Evolutionary conservation across 2,113 vertebrate species (phyloP).

Genomic region (Heterotis niloticus): DNA sequence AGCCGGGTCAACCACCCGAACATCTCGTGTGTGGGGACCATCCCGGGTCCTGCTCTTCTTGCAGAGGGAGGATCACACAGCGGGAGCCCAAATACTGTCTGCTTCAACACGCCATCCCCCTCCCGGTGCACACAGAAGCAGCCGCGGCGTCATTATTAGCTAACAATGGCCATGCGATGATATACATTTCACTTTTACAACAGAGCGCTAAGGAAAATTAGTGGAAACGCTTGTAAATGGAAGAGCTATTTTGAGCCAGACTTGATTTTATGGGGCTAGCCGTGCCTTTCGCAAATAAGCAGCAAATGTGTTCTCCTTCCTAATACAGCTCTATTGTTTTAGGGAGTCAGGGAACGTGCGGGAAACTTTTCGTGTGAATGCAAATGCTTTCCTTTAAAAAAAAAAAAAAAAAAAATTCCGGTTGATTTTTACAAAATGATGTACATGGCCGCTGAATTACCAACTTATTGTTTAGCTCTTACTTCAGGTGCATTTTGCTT

Average conservation of each 20-base stretch:
- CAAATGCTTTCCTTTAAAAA: too few relatives aligned
- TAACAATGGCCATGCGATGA: conserved; percentile 39
- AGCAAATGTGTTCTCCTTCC: conserved; percentile 15
- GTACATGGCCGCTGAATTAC: not conserved
- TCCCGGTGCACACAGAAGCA: not conserved
- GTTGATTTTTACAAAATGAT: not conserved
- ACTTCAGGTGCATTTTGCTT: too few relatives aligned
- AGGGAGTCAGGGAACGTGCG: not conserved
- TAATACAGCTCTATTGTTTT: conserved; percentile 14
- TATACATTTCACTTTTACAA: conserved; percentile 51
- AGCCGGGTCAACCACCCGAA: conserved; percentile 56
- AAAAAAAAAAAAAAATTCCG: too few relatives aligned
- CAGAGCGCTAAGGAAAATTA: conserved; percentile 47
- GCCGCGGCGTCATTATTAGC: conserved; percentile 39
- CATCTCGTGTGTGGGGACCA: conserved; percentile 29
- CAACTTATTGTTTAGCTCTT: too few relatives aligned
- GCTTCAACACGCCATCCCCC: not conserved
- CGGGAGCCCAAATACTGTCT: not conserved
- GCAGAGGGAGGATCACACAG: not conserved
- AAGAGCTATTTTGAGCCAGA: conserved; percentile 29
- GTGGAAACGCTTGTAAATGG: conserved; percentile 46
- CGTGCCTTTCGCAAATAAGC: conserved; percentile 27
- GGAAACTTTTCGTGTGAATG: not conserved
- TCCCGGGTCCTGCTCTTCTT: conserved; percentile 23
- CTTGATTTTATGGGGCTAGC: conserved; percentile 32